phyloP scores from a whole-genome alignment of 2,797 vertebrate genomes.

The Silurus aristotelis region DNA sequence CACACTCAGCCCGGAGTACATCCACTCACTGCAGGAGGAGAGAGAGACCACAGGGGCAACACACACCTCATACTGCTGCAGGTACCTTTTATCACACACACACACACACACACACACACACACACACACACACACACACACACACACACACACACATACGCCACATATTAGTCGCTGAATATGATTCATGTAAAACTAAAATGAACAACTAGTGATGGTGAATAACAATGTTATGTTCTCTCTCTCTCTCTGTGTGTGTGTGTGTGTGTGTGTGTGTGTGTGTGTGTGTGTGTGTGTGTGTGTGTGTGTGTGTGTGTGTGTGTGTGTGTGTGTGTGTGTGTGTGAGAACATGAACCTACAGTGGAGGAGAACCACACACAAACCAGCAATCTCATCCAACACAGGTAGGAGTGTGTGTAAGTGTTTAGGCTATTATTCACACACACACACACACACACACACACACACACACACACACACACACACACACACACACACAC shows the following conservation, averaged over 20 bases:
- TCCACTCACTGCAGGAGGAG: conserved; percentile 79
- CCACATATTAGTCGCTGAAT: too few species aligned
- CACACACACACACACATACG: too few species aligned
- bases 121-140: neutral
- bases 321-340: neutral
- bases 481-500: too few species aligned
- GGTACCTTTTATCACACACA: neutral
- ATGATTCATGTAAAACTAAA: neutral
- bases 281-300: conserved; percentile 13
- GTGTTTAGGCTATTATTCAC: neutral
- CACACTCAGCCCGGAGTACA: conserved; percentile 85
- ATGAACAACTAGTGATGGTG: neutral
- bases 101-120: neutral
- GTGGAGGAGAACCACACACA: neutral
- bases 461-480: too few species aligned
- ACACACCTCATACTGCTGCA: neutral
- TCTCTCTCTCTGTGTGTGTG: conserved; percentile 1
- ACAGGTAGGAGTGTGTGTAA: conserved; percentile 20
- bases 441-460: neutral
- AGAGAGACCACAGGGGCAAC: neutral
- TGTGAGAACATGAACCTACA: neutral
- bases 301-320: neutral
- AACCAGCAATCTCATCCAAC: neutral
- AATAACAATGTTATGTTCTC: neutral
- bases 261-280: neutral